phyloP scores from a whole-genome alignment of 1,140 invertebrate species.

The Zeugodacus cucurbitae region DNA sequence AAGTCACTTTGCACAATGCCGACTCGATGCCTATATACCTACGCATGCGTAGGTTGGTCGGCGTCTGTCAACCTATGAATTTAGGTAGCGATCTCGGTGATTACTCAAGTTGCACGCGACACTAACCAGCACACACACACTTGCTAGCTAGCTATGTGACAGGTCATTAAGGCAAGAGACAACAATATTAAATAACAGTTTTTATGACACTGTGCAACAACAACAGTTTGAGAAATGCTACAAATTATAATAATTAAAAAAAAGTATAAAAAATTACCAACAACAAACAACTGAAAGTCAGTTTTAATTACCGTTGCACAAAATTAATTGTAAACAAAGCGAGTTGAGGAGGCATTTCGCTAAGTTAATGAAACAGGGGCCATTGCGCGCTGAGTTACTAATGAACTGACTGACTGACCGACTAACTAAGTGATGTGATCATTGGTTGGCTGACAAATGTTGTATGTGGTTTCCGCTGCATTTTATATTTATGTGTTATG shows the following conservation, averaged over 20 bases:
- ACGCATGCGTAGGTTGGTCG: conserved; percentile 30
- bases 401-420: neutral
- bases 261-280: neutral
- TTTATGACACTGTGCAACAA: neutral
- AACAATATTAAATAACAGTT: neutral
- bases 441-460: neutral
- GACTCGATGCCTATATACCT: neutral
- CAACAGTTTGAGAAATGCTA: neutral
- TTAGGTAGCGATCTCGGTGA: neutral
- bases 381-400: neutral
- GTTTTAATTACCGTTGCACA: conserved; percentile 15
- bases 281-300: neutral
- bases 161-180: neutral
- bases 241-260: neutral
- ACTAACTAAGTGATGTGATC: neutral
- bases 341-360: neutral
- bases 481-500: neutral
- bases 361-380: neutral
- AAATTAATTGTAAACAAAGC: neutral
- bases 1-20: no score
- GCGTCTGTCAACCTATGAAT: conserved; percentile 1
- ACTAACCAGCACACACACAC: neutral
- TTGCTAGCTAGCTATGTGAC: neutral
- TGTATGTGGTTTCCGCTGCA: neutral
- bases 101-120: neutral